Base-by-base conservation (phyloP, 2,888 invertebrate species). In the Cephus sareptanus region DNA sequence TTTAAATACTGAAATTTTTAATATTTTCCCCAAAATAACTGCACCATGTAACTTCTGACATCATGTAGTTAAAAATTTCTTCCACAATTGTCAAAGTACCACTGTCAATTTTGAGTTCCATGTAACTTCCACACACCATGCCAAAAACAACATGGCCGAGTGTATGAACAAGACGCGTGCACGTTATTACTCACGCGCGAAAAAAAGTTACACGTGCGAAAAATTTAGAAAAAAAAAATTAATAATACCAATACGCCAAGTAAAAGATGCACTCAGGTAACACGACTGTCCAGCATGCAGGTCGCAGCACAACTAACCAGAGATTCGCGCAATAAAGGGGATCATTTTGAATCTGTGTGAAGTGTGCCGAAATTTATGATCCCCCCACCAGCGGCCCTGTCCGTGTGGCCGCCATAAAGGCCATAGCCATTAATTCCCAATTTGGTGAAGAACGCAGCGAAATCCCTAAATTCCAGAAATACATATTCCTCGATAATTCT, bases 301-400 rank as follows among this genome's bases (percentile, higher is more conserved):
- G 86, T 82, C 89, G 82, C 80, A 77, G 83, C 80, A 82, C 84
- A 86, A 91, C 90, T 90, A 89, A 89, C 85, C 83, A 79, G 89
- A 88, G 89, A 89, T 90, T 89, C 87, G 87, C 89, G 91, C 91
- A 92, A 92, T 92, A 92, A 92, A 92, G 92, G 92, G 92, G 92
- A 92, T 93, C 91, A 92, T 92, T 91, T 90, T 91, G 92, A 92
- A 92, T 92, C 92, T 91, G 92, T 92, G 92, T 92, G 92, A 92
- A 92, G 91, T 91, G 89, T 89, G 89, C 89, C 91, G 92, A 93
- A 93, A 93, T 93, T 93, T 93, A 93, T 93, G 90, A 90, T 81
- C 84, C 87, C 86, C 86, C 87, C 77, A 76, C 80, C 77, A 68
- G 75, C 78, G 79, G 56, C 70, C 80, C 73, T 35, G 81, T 80